Base-by-base conservation (phyloP, 37 sponge, comb jelly and placozoan genomes). In the Mnemiopsis leidyi region DNA sequence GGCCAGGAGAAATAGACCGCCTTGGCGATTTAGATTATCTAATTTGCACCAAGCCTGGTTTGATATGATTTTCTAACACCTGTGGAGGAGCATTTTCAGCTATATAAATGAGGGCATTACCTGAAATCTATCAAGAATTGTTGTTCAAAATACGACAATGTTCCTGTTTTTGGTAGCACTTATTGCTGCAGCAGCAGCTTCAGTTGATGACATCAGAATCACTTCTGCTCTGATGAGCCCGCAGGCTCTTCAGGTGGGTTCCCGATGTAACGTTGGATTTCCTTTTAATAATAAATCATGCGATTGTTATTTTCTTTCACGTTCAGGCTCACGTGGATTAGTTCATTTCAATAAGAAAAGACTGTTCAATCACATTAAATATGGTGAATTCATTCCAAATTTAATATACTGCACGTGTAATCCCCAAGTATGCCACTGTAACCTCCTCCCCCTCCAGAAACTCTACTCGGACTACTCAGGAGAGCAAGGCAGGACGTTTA, bases 191-290 rank as follows among this genome's bases (percentile, higher is more conserved):
- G 25, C 75, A 7, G 20, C 75, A 28, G 75, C n/a, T 28, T 25
- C 5, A 7, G 75, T 3, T 18, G 5, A 28, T n/a, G 75, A 28
- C 30, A 71, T 71, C 3, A 71, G 75, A 25, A 71, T 71, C 30
- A 71, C 75, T 25, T 29, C 30, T 23, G 75, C 75, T 71, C n/a
- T 71, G 75, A 71, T n/a, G 75, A 71, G 75, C 30, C 75, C 75
- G 5, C 30, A n/a, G 3, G 75, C 75, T 71, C n/a, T 71, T 7
- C 75, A 71, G 75, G 75, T 71, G 20, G 5, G 21, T 71, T 29
- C 3, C 25, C 20, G 75, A 71, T n/a, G n/a, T n/a, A n/a, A n/a
- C n/a, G n/a, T n/a, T n/a, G n/a, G n/a, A n/a, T n/a, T n/a, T n/a
- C n/a, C n/a, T n/a, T n/a, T n/a, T n/a, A n/a, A n/a, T n/a, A n/a